Percentiles rank a stretch among this genome's conserved stretches.
Evolutionary conservation across 1,140 invertebrate genomes (phyloP).

Genomic region (Pseudomyrmex dendroicus): DNA sequence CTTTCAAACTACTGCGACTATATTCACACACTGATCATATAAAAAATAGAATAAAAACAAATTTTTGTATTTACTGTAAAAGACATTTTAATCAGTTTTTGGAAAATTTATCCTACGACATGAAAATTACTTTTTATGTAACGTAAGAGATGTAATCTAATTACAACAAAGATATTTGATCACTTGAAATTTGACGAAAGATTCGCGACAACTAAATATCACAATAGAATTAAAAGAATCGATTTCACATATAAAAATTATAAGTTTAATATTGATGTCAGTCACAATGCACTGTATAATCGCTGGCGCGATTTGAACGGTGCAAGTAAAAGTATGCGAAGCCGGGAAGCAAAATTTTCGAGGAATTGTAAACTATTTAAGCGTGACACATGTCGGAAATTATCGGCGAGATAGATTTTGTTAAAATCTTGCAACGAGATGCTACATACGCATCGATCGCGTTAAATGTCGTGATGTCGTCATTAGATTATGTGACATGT

Average conservation of each 20-base stretch:
- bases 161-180: neutral
- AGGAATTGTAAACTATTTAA: conserved; percentile 56
- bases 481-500: neutral
- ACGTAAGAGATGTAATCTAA: neutral
- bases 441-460: neutral
- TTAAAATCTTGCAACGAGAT: conserved; percentile 8
- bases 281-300: conserved; percentile 16
- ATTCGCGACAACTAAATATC: neutral
- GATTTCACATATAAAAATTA: neutral
- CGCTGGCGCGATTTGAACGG: conserved; percentile 16
- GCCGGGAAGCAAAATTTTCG: conserved; percentile 59
- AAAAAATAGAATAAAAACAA: neutral
- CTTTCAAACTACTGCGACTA: neutral
- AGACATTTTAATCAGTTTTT: too few species aligned
- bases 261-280: conserved; percentile 31
- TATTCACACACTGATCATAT: neutral
- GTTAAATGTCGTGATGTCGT: neutral
- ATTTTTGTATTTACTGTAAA: too few species aligned
- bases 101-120: too few species aligned
- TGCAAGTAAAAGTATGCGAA: conserved; percentile 58
- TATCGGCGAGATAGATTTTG: conserved; percentile 10
- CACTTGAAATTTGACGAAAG: neutral
- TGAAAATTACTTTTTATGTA: too few species aligned
- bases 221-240: conserved; percentile 5
- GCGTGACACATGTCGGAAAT: conserved; percentile 42